Conservation (phyloP, 2,113 vertebrate species). For the Oncorhynchus masou region DNA sequence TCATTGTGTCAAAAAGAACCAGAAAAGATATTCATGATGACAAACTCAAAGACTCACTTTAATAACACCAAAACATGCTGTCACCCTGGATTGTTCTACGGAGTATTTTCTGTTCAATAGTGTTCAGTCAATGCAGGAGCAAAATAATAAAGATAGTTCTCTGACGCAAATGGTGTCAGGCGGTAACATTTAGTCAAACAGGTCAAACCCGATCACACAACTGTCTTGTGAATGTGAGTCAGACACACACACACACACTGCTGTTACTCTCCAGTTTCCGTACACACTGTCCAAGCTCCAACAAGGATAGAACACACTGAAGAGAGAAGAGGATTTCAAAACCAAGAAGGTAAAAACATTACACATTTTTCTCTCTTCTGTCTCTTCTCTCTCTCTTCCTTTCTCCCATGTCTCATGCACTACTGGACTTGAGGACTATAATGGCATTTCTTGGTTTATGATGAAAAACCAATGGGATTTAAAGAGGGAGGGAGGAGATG, state of each 20-base stretch:
- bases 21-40: no score
- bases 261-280: background rate
- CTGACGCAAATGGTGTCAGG: background rate
- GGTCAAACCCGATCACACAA: constrained; percentile 57
- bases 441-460: constrained; percentile 67
- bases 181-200: constrained; percentile 32
- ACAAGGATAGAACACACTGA: constrained; percentile 3
- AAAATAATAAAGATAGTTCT: no score
- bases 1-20: no score
- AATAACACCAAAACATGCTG: no score
- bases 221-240: constrained; percentile 10
- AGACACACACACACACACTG: background rate
- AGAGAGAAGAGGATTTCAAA: constrained; percentile 10
- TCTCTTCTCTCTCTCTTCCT: background rate
- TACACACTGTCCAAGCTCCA: constrained; percentile 7
- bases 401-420: constrained; percentile 34
- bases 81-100: no score
- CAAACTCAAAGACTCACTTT: no score
- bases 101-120: no score
- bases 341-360: constrained; percentile 58
- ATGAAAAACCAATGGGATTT: constrained; percentile 63
- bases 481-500: constrained; percentile 51
- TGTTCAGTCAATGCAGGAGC: no score
- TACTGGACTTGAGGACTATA: constrained; percentile 30
- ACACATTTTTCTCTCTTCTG: constrained; percentile 33